These are phyloP conservation scores for Podocnemis expansa DNA, from an alignment of 2,113 vertebrate species.

Conservation along the genomic window DNA sequence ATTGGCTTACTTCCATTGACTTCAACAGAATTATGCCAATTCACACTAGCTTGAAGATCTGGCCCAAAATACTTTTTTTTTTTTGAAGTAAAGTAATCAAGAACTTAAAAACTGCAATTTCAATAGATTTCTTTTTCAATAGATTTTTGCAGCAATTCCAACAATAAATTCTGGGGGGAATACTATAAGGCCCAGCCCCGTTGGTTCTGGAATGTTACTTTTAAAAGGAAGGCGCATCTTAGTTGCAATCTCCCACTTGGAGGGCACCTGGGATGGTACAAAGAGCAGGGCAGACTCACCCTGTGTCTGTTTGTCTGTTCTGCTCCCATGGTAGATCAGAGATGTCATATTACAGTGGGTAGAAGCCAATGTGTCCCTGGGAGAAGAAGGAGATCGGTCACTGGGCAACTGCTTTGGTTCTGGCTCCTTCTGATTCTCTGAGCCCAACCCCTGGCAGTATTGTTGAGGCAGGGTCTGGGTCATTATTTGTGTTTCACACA, in stretches of 20 bases:
- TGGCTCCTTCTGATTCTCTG: neutral
- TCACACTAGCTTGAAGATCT: neutral
- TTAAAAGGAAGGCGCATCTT: constrained; percentile 16
- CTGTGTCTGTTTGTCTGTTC: neutral
- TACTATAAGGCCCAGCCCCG: neutral
- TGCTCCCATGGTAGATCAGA: neutral
- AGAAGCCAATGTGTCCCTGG: neutral
- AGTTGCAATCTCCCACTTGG: neutral
- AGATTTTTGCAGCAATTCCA: neutral
- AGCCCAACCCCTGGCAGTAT: neutral
- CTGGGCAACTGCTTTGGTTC: neutral
- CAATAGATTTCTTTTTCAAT: neutral
- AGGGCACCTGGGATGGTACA: constrained; percentile 16
- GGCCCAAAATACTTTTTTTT: neutral
- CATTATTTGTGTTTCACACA: neutral
- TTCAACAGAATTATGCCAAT: neutral
- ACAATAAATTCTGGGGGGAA: neutral
- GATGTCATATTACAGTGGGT: neutral
- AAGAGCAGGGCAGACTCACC: neutral
- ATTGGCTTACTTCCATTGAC: neutral
- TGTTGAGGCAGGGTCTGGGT: neutral
- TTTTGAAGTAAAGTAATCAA: neutral
- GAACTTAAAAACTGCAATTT: neutral
- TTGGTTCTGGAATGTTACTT: neutral
- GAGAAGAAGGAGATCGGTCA: accelerated